Evolutionary conservation across 2,888 invertebrate genomes (phyloP), one percentile per base, ranked within the genome.

Genomic region (Amphiduros pacificus): DNA sequence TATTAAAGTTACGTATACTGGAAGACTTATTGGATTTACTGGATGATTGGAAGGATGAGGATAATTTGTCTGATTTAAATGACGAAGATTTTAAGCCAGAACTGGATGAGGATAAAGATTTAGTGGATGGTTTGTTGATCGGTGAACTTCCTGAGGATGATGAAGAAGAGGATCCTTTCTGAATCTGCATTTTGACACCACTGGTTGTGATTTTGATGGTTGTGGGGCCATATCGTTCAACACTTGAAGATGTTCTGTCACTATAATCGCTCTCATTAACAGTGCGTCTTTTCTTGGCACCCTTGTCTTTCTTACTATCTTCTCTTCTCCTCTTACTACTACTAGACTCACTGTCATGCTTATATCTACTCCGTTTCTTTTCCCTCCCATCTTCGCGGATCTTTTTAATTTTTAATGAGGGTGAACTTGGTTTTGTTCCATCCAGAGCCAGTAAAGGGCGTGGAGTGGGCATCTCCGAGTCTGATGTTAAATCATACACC

Each of bases 301-400:
- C 44, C 26, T 59, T 59, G 20, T 59, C 59, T 27, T 36, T 58
- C n/a, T 58, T 58, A 17, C 59, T 28, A 29, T 59, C 59, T 29
- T 59, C 53, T 29, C 51, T 36, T 44, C 44, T 52, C 41, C 59
- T 26, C 24, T 59, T 59, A n/a, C 52, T 48, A 44, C 29, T 49
- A 20, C 41, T 49, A 1, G 40, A 27, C 36, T 26, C 27, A 55
- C 73, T 73, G 44, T 64, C 64, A 28, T 62, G 64, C 60, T 74
- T 75, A 27, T 69, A 66, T 56, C 74, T 73, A 65, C 74, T 77
- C 51, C 71, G 68, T 57, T 74, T 77, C 56, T 76, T 76, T 58
- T 76, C 75, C 22, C 48, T 49, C 17, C 53, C 53, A 26, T 59
- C 59, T 14, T 59, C 59, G n/a, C 53, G 26, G 24, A 59, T 53